Evolutionary conservation across 2,113 vertebrate genomes (phyloP).

Genomic region (Dascyllus trimaculatus): DNA sequence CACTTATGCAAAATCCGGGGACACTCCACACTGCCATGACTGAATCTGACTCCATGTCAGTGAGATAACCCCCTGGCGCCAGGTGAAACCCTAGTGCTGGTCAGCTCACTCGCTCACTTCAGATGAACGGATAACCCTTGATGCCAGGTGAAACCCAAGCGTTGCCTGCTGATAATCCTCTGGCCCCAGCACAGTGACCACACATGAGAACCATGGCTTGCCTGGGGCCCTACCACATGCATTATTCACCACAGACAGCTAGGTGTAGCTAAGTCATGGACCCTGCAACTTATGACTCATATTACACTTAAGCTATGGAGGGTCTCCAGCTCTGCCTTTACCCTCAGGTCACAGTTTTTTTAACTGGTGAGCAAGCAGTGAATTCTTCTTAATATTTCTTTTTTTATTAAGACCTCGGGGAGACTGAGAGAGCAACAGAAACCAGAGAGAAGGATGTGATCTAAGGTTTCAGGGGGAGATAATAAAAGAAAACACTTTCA

Average conservation of each 20-base stretch:
- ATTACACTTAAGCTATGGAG: slow-evolving; percentile 46
- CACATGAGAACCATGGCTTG: slow-evolving; percentile 35
- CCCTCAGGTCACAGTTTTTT: slow-evolving; percentile 21
- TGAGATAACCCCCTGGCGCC: not conserved
- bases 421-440: not conserved
- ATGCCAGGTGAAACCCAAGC: slow-evolving; percentile 59
- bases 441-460: not conserved
- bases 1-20: slow-evolving; percentile 30
- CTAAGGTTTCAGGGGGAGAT: not conserved
- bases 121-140: slow-evolving; percentile 54
- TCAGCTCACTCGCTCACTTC: slow-evolving; percentile 31
- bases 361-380: slow-evolving; percentile 4
- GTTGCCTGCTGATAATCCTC: not conserved
- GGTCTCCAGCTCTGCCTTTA: slow-evolving; percentile 8
- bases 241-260: slow-evolving; percentile 68
- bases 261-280: slow-evolving; percentile 39
- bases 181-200: slow-evolving; percentile 31
- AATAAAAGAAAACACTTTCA: not conserved
- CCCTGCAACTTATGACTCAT: slow-evolving; percentile 37
- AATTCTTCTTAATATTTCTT: slow-evolving; percentile 26
- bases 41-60: slow-evolving; percentile 29
- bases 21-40: slow-evolving; percentile 26
- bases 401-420: slow-evolving; percentile 18
- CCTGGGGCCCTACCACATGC: slow-evolving; percentile 26
- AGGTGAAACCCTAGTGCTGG: slow-evolving; percentile 43